Evolutionary conservation across 1,140 invertebrate genomes (phyloP).

Genomic region (Nasonia longicornis): DNA sequence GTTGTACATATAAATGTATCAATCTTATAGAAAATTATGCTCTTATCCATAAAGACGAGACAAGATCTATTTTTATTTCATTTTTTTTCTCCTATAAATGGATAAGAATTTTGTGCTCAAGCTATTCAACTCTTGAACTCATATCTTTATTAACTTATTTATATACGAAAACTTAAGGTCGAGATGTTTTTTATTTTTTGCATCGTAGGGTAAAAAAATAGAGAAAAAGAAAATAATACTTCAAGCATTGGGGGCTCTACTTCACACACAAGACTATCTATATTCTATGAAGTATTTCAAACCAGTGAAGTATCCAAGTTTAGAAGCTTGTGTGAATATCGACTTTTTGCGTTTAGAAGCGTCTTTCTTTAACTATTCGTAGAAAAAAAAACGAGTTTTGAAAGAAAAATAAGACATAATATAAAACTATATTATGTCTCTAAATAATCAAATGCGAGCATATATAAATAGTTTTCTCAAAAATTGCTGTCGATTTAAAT

Average conservation of each 20-base stretch:
- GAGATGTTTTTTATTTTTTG: slow-evolving; percentile 40
- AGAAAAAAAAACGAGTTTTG: slow-evolving; percentile 14
- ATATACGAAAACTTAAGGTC: slow-evolving; percentile 21
- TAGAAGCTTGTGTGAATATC: slow-evolving; percentile 34
- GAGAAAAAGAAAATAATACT: not conserved
- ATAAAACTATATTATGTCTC: slow-evolving; percentile 31
- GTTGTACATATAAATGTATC: slow-evolving; percentile 38
- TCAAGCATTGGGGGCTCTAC: not conserved
- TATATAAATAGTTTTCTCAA: slow-evolving; percentile 5
- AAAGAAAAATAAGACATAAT: not conserved
- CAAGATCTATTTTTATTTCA: slow-evolving; percentile 8
- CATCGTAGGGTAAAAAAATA: slow-evolving; percentile 17
- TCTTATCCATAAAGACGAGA: slow-evolving; percentile 12
- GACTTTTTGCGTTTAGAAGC: slow-evolving; percentile 15
- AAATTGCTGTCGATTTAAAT: slow-evolving; percentile 24
- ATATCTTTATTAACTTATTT: slow-evolving; percentile 38
- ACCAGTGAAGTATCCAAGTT: slow-evolving; percentile 38
- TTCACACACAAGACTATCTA: slow-evolving; percentile 18
- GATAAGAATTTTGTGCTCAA: slow-evolving; percentile 6
- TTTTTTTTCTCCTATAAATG: not conserved
- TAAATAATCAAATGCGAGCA: slow-evolving; percentile 40
- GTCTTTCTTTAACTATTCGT: slow-evolving; percentile 7
- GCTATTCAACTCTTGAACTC: not conserved
- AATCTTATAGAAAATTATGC: slow-evolving; percentile 25
- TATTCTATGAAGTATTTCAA: slow-evolving; percentile 36